Evolutionary conservation across 2,113 vertebrate genomes (phyloP).

Genomic region (Agapornis roseicollis): DNA sequence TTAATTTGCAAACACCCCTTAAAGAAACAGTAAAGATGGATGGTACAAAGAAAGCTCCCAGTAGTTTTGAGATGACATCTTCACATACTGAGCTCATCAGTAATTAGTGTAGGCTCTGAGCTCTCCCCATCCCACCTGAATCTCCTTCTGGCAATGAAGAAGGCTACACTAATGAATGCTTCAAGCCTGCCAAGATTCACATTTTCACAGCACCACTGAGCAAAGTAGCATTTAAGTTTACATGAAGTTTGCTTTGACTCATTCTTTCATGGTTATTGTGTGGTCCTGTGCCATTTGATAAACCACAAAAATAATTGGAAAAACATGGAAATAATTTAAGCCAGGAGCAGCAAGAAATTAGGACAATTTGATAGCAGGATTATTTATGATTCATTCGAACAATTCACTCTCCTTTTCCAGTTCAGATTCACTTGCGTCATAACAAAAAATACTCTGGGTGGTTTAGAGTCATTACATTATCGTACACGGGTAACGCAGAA

Average conservation of each 20-base stretch:
- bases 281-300: not conserved
- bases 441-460: not conserved
- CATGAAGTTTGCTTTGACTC: not conserved
- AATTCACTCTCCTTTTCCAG: not conserved
- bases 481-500: not conserved
- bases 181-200: not conserved
- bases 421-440: not conserved
- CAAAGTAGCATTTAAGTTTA: not conserved
- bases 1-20: not conserved
- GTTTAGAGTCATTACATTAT: not conserved
- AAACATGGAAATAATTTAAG: not conserved
- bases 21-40: not conserved
- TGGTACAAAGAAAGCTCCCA: fast-evolving
- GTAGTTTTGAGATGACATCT: not conserved
- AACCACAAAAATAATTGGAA: not conserved
- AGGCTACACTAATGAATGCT: not conserved
- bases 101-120: not conserved
- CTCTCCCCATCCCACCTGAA: not conserved
- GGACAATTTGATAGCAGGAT: not conserved
- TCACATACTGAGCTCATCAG: fast-evolving
- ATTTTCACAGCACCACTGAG: not conserved
- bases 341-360: not conserved
- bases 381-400: not conserved
- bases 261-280: not conserved
- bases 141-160: conserved; percentile 5